These are phyloP conservation scores for Gobiocypris rarus DNA, from an alignment of 2,113 vertebrate species.

Conservation along the genomic window DNA sequence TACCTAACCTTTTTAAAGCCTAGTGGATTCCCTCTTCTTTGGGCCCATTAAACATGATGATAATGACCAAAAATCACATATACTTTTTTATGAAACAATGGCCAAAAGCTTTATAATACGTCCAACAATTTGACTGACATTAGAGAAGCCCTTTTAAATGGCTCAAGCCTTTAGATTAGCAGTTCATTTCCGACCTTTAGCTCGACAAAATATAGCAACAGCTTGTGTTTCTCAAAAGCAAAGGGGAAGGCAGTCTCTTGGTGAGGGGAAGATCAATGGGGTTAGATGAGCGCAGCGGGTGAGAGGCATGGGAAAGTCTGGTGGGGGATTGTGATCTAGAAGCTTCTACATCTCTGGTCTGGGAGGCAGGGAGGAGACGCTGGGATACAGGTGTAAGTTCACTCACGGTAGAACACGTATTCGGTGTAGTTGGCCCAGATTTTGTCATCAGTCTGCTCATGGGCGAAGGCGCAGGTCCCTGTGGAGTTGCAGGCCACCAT, in stretches of 20 bases:
- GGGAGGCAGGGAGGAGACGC: conserved; percentile 55
- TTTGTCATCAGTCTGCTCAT: conserved; percentile 94
- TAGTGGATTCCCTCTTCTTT: conserved; percentile 58
- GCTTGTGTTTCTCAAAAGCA: conserved; percentile 67
- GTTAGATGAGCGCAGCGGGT: conserved; percentile 6
- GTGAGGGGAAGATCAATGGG: conserved; percentile 36
- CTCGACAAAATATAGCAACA: conserved; percentile 59
- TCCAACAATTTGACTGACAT: conserved; percentile 71
- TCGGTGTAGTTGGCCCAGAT: conserved; percentile 98
- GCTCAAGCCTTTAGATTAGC: conserved; percentile 50
- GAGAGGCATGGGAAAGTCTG: conserved; percentile 47
- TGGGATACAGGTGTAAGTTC: conserved; percentile 72
- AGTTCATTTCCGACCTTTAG: conserved; percentile 56
- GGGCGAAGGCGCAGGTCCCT: conserved; percentile 90
- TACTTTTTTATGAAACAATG: conserved; percentile 48
- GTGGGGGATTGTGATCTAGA: conserved; percentile 50
- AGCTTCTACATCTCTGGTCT: conserved; percentile 54
- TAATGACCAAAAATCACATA: conserved; percentile 51
- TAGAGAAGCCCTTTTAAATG: conserved; percentile 72
- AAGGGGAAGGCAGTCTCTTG: conserved; percentile 64
- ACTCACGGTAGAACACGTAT: conserved; percentile 98
- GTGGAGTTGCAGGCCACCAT: conserved; percentile 96
- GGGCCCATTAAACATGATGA: conserved; percentile 62
- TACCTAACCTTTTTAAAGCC: too few species aligned
- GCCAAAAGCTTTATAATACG: conserved; percentile 66